Evolutionary conservation across 2,888 invertebrate genomes (phyloP).

Genomic region (Oligia fasciuncula): DNA sequence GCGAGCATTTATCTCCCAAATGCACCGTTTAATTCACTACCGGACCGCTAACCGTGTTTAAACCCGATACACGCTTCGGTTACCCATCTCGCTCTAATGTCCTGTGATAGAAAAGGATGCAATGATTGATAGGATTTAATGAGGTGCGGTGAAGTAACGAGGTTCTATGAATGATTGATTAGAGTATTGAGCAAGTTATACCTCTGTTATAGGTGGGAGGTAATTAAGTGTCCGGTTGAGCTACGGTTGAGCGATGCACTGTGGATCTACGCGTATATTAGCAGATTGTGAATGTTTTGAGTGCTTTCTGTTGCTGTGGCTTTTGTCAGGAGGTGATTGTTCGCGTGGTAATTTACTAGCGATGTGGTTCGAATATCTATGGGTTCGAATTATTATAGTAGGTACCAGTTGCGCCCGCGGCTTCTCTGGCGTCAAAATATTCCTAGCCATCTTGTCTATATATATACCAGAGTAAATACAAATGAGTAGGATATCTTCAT

Average conservation of each 20-base stretch:
- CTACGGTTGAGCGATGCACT: conserved; percentile 39
- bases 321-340: not conserved
- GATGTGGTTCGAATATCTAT: not conserved
- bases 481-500: no score
- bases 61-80: conserved; percentile 53
- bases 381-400: not conserved
- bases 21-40: conserved; percentile 78
- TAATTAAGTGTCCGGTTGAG: conserved; percentile 54
- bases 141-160: conserved; percentile 67
- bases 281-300: conserved; percentile 13
- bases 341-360: not conserved
- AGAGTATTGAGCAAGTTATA: conserved; percentile 63
- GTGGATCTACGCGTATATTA: conserved; percentile 13
- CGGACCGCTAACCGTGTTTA: conserved; percentile 64
- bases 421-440: not conserved
- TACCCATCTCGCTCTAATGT: conserved; percentile 41
- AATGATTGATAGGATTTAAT: conserved; percentile 62
- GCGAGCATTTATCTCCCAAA: conserved; percentile 76
- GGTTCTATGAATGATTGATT: conserved; percentile 73
- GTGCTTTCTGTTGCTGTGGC: conserved; percentile 15
- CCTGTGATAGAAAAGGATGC: conserved; percentile 42
- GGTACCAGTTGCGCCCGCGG: not conserved
- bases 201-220: conserved; percentile 43
- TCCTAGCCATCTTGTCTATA: not conserved
- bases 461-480: no score